Conservation (phyloP, 2,797 vertebrate genomes). For the Brachymystax lenok region DNA sequence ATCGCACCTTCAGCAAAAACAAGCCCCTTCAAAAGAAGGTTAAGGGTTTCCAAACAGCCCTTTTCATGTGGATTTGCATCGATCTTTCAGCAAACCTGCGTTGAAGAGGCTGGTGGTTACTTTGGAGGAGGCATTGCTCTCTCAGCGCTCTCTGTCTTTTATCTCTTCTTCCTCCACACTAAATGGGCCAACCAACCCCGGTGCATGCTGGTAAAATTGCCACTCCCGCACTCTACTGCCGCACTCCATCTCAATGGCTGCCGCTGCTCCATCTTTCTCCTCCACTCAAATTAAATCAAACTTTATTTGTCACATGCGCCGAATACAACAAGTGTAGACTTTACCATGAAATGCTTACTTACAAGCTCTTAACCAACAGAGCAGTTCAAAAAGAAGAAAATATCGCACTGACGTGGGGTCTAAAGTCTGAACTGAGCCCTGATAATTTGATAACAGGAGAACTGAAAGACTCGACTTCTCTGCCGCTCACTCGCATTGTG, state of each 20-base stretch:
- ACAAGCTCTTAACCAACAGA: too few relatives aligned
- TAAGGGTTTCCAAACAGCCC: background rate
- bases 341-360: too few relatives aligned
- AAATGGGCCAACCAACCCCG: background rate
- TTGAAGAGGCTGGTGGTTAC: background rate
- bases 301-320: too few relatives aligned
- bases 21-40: constrained; percentile 1
- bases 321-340: too few relatives aligned
- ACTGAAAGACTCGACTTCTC: constrained; percentile 27
- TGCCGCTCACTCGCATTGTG: constrained; percentile 36
- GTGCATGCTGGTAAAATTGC: constrained; percentile 4
- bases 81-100: background rate
- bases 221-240: background rate
- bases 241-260: background rate
- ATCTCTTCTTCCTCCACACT: background rate
- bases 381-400: too few relatives aligned
- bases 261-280: background rate
- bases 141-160: background rate
- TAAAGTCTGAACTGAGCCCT: constrained; percentile 35
- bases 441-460: constrained; percentile 53
- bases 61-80: constrained; percentile 5
- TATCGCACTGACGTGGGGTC: constrained; percentile 10
- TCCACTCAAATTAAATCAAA: constrained; percentile 20
- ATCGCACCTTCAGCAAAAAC: constrained; percentile 1
- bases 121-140: background rate